Evolutionary conservation across 2,113 vertebrate species (phyloP), one percentile per base, ranked within the genome.

Genomic region (Gobiocypris rarus): DNA sequence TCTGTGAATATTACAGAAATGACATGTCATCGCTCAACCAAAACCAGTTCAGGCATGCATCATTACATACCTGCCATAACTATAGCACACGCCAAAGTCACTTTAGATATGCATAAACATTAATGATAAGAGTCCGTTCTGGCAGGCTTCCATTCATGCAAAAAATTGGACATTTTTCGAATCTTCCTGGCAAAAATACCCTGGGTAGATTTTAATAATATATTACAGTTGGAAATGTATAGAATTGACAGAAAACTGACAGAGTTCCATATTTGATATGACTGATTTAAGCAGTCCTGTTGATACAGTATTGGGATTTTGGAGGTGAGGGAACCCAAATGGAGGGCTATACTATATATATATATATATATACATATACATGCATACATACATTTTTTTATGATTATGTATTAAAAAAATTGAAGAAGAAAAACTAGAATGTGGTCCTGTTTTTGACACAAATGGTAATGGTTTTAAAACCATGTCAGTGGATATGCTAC

Each of bases 101-200:
- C 59, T 80, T 80, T 80, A 80, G 78, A 80, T 67, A 67, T 67
- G 59, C 61, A 67, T 80, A 22, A 34, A 80, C 59, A 80, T 67
- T n/a, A 52, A 65, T 50, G 41, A 65, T 78, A 78, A 61, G 34
- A 78, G 56, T 63, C 43, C 8, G 43, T 80, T 43, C 26, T n/a
- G 26, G 17, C 78, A 80, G 78, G 43, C 17, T 31, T 80, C 28
- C 43, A 80, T 80, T 80, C 78, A 80, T 52, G 61, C 59, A 80
- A 50, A 22, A 65, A 80, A 65, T 80, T 80, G 1, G 17, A 50
- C 1, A 7, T 43, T 78, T 78, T 43, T 24, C n/a, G 10, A 78
- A 61, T 63, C 56, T 63, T 61, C 38, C 38, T 8, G 26, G 75
- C 56, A 61, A 26, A 78, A 45, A 61, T 77, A 59, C 10, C n/a